Conservation (phyloP, 2,888 invertebrate species). For the Drosophila mimica region DNA sequence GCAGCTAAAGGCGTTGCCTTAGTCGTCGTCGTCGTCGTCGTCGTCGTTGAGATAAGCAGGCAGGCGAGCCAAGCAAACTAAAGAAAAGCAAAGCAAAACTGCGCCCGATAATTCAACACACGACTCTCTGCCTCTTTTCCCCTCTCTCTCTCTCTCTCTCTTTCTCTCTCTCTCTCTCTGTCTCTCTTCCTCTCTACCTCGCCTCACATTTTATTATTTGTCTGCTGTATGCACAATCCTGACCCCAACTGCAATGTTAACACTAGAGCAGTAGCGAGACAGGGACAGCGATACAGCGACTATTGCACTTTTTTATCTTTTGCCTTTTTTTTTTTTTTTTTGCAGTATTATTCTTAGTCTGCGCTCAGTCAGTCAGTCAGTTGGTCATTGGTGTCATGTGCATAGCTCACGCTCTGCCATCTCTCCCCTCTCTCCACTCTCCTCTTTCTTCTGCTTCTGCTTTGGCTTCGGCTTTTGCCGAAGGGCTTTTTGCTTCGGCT, state of each 20-base stretch:
- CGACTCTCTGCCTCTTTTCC: neutral
- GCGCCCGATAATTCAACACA: slow-evolving; percentile 23
- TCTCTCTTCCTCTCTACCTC: neutral
- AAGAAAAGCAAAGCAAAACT: slow-evolving; percentile 15
- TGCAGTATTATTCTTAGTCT: slow-evolving; percentile 34
- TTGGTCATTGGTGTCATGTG: slow-evolving; percentile 82
- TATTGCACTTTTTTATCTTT: slow-evolving; percentile 18
- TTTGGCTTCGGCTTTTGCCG: neutral
- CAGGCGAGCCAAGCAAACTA: neutral
- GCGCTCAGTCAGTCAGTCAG: slow-evolving; percentile 75
- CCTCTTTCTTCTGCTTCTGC: slow-evolving; percentile 17
- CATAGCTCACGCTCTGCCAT: slow-evolving; percentile 44
- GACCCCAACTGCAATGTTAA: neutral
- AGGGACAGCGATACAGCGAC: neutral
- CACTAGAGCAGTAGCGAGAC: neutral
- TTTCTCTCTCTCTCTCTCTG: neutral
- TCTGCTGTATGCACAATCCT: neutral
- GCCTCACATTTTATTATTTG: neutral
- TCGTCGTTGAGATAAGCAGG: neutral
- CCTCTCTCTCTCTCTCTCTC: neutral
- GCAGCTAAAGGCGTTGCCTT: slow-evolving; percentile 36
- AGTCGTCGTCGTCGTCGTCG: slow-evolving; percentile 1
- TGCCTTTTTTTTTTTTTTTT: slow-evolving; percentile 4
- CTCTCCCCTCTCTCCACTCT: slow-evolving; percentile 11
- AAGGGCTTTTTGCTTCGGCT: neutral